phyloP scores from a whole-genome alignment of 1,140 invertebrate species.

The Drosophila pseudoananassae region DNA sequence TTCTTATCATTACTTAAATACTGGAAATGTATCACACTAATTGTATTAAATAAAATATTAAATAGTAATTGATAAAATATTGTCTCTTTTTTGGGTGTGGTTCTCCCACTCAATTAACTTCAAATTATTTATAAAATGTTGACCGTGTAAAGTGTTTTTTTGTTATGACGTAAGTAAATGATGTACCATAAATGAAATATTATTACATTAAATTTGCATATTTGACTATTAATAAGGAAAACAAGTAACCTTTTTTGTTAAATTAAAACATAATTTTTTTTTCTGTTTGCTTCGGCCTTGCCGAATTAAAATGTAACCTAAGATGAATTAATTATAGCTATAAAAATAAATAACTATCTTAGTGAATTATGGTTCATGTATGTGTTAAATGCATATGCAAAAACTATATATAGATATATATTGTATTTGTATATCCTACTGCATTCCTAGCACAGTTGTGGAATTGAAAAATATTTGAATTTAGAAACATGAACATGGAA shows the following conservation, averaged over 20 bases:
- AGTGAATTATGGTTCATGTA: not conserved
- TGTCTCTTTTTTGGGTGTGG: not conserved
- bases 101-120: not conserved
- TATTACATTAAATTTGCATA: not conserved
- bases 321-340: conserved; percentile 2
- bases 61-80: not conserved
- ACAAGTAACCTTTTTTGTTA: conserved; percentile 10
- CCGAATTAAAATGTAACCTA: conserved; percentile 50
- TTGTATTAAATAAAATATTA: not conserved
- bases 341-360: not conserved
- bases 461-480: conserved; percentile 77
- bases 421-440: conserved; percentile 65
- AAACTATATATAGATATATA: conserved; percentile 23
- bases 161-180: not conserved
- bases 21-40: conserved; percentile 1
- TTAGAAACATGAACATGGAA: conserved; percentile 21
- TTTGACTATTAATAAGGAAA: conserved; percentile 13
- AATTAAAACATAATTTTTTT: not conserved
- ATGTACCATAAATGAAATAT: conserved; percentile 5
- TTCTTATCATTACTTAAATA: not conserved
- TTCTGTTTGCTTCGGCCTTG: conserved; percentile 49
- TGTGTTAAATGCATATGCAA: conserved; percentile 23
- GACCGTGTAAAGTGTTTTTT: not conserved
- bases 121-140: not conserved
- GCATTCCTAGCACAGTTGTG: conserved; percentile 81